Evolutionary conservation across 2,113 vertebrate genomes (phyloP).

Genomic region (Heterochromis multidens): DNA sequence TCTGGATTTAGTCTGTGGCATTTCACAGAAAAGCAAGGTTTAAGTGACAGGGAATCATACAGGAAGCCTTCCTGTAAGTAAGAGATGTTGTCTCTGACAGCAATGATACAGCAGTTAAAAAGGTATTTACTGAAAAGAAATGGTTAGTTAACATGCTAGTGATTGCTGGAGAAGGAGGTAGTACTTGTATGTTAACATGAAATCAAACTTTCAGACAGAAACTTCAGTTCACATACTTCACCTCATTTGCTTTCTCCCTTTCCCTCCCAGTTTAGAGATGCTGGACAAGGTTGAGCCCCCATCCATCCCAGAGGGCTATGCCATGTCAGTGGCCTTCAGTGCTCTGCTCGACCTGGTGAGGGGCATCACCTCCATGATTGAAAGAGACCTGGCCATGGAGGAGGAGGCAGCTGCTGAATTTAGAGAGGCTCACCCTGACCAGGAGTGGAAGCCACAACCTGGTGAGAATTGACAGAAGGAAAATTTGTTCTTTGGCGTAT

Average conservation of each 20-base stretch:
- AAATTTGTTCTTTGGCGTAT: neutral
- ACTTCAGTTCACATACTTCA: neutral
- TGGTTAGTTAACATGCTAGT: neutral
- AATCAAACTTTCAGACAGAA: neutral
- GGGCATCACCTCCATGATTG: slow-evolving; percentile 96
- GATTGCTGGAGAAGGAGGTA: neutral
- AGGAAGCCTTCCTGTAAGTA: neutral
- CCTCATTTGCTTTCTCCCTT: neutral
- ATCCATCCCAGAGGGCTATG: slow-evolving; percentile 96
- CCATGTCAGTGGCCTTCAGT: slow-evolving; percentile 98
- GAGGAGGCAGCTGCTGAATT: slow-evolving; percentile 68
- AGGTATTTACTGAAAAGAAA: neutral
- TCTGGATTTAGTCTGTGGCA: too few relatives aligned
- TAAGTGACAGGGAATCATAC: neutral
- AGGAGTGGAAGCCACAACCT: slow-evolving; percentile 77
- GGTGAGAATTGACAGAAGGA: slow-evolving; percentile 70
- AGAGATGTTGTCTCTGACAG: neutral
- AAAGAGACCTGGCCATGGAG: slow-evolving; percentile 83
- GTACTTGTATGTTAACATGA: neutral
- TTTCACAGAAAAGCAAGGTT: neutral
- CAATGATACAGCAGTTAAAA: neutral
- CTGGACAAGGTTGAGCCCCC: slow-evolving; percentile 98
- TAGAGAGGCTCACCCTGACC: slow-evolving; percentile 68
- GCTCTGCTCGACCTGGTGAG: slow-evolving; percentile 95
- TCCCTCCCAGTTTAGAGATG: slow-evolving; percentile 88